Evolutionary conservation across 2,888 invertebrate genomes (phyloP), one percentile per base, ranked within the genome.

Genomic region (Anorthoa munda): DNA sequence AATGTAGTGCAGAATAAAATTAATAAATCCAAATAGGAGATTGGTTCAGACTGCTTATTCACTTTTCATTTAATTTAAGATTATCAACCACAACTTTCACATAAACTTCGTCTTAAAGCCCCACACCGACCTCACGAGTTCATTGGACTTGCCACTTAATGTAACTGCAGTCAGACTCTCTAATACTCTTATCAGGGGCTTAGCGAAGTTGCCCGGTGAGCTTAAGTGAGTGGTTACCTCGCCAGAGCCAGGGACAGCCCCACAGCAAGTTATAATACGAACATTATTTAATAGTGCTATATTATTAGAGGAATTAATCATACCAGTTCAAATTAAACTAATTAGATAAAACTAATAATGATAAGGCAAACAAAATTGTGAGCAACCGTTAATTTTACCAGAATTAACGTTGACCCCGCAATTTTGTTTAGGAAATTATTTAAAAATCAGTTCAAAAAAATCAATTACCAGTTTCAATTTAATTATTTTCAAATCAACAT

Each of bases 141-240:
- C 59, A 53, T 21, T 58, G 18, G n/a, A 76, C 39, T 72, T 66
- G 5, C 17, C 68, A 68, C 68, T 67, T 67, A 61, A 51, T 66
- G 23, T 23, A 73, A 78, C 64, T 70, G 55, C 67, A 79, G 51
- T 59, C 46, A 56, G 65, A 77, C 56, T 11, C 60, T 75, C 39
- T 76, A 68, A 79, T 73, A 66, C 73, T 71, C 63, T 73, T 75
- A 77, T 73, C 71, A 31, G 26, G 26, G 13, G 60, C 81, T 82
- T 82, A 79, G 26, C 55, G 18, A 82, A 79, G 66, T 82, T 82
- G 58, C 60, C 72, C 31, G 51, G 13, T 53, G 26, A 58, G 45
- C 31, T 23, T 51, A 63, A 50, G 50, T 81, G 46, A 77, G 64
- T 77, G 56, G 64, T 50, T 58, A 58, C 53, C 26, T 31, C 53